Conservation (phyloP, 1,140 invertebrate genomes). For the Drosophila burlai region DNA sequence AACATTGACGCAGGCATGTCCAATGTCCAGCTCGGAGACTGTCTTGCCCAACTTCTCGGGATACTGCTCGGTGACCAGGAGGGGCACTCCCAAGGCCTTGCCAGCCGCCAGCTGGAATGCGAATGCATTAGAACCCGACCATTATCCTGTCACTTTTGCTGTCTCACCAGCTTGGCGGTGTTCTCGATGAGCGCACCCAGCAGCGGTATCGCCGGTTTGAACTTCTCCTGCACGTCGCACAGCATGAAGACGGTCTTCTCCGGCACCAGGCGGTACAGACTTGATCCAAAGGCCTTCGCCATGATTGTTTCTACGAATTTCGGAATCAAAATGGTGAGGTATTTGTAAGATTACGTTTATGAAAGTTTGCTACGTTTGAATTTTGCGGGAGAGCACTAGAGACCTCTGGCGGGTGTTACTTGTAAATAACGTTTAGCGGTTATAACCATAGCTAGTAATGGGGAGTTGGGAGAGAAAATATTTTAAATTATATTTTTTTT, state of each 20-base stretch:
- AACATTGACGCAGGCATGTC: slow-evolving; percentile 88
- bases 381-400: neutral
- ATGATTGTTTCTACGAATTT: slow-evolving; percentile 14
- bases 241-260: slow-evolving; percentile 90
- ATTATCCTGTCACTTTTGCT: slow-evolving; percentile 48
- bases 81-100: slow-evolving; percentile 91
- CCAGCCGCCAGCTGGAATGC: slow-evolving; percentile 88
- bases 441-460: neutral
- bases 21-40: slow-evolving; percentile 90
- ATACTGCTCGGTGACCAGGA: slow-evolving; percentile 94
- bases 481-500: too few species aligned
- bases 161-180: slow-evolving; percentile 90
- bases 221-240: slow-evolving; percentile 95
- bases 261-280: slow-evolving; percentile 50
- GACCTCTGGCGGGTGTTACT: slow-evolving; percentile 7
- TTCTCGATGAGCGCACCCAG: slow-evolving; percentile 91
- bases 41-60: slow-evolving; percentile 92
- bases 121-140: slow-evolving; percentile 19
- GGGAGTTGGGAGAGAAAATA: too few species aligned
- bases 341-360: neutral
- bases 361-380: slow-evolving; percentile 10
- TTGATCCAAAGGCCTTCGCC: neutral
- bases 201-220: slow-evolving; percentile 88
- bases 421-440: neutral
- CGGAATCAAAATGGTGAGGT: neutral